Evolutionary conservation across 1,140 invertebrate species (phyloP).

Genomic region (Portunus trituberculatus): DNA sequence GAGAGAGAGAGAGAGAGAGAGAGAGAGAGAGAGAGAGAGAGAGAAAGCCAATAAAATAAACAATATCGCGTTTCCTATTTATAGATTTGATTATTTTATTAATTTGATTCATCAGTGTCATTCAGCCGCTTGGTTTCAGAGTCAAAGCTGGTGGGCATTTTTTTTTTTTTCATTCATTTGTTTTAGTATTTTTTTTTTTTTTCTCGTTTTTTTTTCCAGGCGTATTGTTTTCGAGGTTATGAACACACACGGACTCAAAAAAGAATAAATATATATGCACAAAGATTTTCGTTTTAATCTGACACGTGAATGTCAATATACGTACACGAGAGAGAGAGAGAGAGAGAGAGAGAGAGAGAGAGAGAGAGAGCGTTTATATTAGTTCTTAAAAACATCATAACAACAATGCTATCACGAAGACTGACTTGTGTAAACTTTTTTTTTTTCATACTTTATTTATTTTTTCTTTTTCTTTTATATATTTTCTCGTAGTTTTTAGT

Average conservation of each 20-base stretch:
- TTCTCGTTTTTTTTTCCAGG: too few species aligned
- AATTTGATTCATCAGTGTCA: conserved; percentile 7
- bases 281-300: conserved; percentile 15
- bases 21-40: too few species aligned
- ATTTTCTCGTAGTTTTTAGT: too few species aligned
- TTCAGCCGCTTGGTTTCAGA: too few species aligned
- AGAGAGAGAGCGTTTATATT: background rate
- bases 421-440: too few species aligned
- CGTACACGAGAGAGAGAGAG: background rate
- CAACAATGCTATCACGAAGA: too few species aligned
- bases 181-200: background rate
- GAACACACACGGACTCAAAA: background rate
- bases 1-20: too few species aligned
- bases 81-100: background rate
- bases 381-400: too few species aligned
- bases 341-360: background rate
- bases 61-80: background rate
- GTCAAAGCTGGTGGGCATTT: background rate
- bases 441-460: too few species aligned
- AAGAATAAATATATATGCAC: background rate
- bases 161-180: background rate
- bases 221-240: background rate
- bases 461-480: too few species aligned
- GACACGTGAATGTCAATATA: conserved; percentile 2
- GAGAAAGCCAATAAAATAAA: background rate